Percentiles rank a stretch among this genome's conserved stretches.
Conservation (phyloP, 1,140 invertebrate genomes). For the Penaeus indicus region DNA sequence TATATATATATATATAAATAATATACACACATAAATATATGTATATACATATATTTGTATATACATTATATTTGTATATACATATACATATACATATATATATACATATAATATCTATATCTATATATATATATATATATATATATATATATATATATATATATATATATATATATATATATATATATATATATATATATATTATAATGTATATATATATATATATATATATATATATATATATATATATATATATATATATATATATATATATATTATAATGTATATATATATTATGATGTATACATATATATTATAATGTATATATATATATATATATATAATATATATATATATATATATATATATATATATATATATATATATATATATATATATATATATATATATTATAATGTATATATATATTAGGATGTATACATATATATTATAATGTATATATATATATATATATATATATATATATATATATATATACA, state of each 20-base stretch:
- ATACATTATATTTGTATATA: too few species aligned
- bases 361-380: conserved; percentile 40
- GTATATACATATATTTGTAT: too few species aligned
- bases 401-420: conserved; percentile 47
- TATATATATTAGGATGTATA: conserved; percentile 14
- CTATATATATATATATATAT: too few species aligned
- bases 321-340: conserved; percentile 32
- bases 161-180: too few species aligned
- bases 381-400: conserved; percentile 52
- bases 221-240: conserved; percentile 33
- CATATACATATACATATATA: too few species aligned
- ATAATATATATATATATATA: conserved; percentile 38
- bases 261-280: conserved; percentile 39
- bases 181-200: too few species aligned
- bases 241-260: conserved; percentile 5
- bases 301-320: background rate
- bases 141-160: too few species aligned
- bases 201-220: too few species aligned
- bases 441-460: conserved; percentile 4
- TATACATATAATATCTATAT: too few species aligned
- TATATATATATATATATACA: conserved; percentile 5
- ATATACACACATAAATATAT: background rate
- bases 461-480: conserved; percentile 33
- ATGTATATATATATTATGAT: conserved; percentile 30
- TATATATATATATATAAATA: conserved; percentile 9